Evolutionary conservation across 2,113 vertebrate species (phyloP), one percentile per base, ranked within the genome.

Genomic region (Elachura formosa): DNA sequence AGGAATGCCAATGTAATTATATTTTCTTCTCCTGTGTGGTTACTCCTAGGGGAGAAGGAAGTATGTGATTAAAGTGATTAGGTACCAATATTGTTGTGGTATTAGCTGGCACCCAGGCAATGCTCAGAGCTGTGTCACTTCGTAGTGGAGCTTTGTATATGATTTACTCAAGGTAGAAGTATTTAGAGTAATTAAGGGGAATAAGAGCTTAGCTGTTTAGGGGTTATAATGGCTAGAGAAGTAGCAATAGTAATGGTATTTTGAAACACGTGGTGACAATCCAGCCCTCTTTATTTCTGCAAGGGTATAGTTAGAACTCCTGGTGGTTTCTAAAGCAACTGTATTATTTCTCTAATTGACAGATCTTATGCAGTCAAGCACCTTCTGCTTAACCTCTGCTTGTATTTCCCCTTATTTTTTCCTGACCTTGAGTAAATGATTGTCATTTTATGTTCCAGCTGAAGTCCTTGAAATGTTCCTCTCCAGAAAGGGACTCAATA

Each of bases 391-490:
- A 96, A 96, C 93, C 86, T 72, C 58, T 73, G 59, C 24, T 91
- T 91, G 67, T 89, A 69, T 95, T 89, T 95, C 86, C 77, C 82
- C 84, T 84, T 88, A 62, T 78, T 88, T 94, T 90, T 94, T 71
- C 64, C 74, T 92, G 92, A 96, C 95, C 90, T 96, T 89, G 89
- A 89, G 82, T 87, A 93, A 96, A 92, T 91, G 92, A 92, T 95
- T 93, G 93, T 90, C 92, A 89, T 94, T 96, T 96, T 95, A 90
- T 92, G 72, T 94, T 96, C 82, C 92, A 94, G 89, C 90, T 23
- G 31, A 84, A 94, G 94, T 96, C 93, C 94, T 95, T 96, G 87
- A 96, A 94, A 93, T 68, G 94, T 88, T 96, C 87, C 69, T 92
- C 89, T 94, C 79, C 87, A 93, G 93, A 87, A 96, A 90, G 95